Evolutionary conservation across 1,140 invertebrate genomes (phyloP), one percentile per base, ranked within the genome.

Genomic region (Panonychus citri): DNA sequence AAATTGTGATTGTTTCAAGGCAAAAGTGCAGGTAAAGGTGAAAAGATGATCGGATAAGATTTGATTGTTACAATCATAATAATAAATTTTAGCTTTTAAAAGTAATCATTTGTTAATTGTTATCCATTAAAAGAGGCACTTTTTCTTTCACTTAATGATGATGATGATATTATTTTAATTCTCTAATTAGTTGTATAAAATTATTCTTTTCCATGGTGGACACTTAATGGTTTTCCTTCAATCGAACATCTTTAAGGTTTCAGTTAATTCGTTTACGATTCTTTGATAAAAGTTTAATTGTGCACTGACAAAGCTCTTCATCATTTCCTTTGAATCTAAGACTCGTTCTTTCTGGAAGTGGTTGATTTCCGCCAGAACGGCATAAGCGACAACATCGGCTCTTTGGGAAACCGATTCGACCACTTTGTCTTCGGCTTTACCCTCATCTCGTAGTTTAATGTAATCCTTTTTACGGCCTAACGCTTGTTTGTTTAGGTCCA

Each of bases 261-360:
- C 56, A 58, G 63, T 51, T 21, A 66, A 53, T 43, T 63, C 60
- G 15, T 55, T 19, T 30, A 59, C 57, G 25, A 66, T 60, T 55
- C 83, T 82, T 68, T 85, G 79, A 72, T 95, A 94, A 71, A 95
- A 95, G 40, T 76, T 76, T 39, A 94, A 85, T 72, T 96, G 91
- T 65, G 86, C 81, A 56, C 72, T 72, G 42, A 96, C 73, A 67
- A 87, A 94, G 56, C 75, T 78, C 66, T 83, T 81, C 73, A 94
- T 84, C 52, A 84, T 81, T 49, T 77, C 73, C 67, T 83, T 87
- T 61, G 90, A 78, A 69, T 95, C 86, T n/a, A 76, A 73, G 27
- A 85, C 81, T 60, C 86, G 76, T 65, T 93, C 85, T 19, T 73
- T 67, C 64, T 91, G 86, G 66, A 96, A 94, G 69, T 96, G 85